phyloP scores from a whole-genome alignment of 2,797 vertebrate genomes.

The Rallus crepitans region DNA sequence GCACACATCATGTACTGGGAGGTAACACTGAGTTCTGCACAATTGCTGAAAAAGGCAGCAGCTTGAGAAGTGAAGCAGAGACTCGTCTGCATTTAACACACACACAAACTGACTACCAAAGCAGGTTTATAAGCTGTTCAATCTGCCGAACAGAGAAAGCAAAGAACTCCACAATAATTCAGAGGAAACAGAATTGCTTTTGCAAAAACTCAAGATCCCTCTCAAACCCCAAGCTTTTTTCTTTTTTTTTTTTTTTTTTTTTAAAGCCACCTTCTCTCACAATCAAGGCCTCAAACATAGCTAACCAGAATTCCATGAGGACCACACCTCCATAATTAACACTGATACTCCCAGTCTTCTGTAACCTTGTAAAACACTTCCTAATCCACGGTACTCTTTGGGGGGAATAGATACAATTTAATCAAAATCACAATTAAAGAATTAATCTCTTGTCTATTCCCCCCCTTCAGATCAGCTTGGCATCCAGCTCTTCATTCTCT shows the following conservation, averaged over 20 bases:
- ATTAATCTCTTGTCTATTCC: background rate
- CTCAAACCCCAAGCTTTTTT: accelerated
- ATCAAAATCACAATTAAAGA: background rate
- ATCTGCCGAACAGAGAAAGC: background rate
- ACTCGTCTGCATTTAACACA: background rate
- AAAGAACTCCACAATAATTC: background rate
- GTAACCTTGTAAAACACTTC: background rate
- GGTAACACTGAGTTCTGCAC: background rate
- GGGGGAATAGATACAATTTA: background rate
- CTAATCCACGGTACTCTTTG: background rate
- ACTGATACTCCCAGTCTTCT: background rate
- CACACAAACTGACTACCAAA: too few species aligned
- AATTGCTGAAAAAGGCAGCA: background rate
- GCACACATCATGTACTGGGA: accelerated
- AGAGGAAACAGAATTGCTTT: background rate
- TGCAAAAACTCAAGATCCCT: background rate
- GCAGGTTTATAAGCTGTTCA: background rate
- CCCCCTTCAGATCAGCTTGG: background rate
- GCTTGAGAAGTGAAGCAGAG: background rate
- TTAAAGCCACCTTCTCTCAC: background rate
- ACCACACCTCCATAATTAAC: background rate
- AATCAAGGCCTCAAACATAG: background rate
- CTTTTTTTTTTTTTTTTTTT: too few species aligned
- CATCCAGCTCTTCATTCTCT: background rate
- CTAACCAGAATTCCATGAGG: background rate